phyloP scores from a whole-genome alignment of 2,113 vertebrate species.

The Climacteris rufus region DNA sequence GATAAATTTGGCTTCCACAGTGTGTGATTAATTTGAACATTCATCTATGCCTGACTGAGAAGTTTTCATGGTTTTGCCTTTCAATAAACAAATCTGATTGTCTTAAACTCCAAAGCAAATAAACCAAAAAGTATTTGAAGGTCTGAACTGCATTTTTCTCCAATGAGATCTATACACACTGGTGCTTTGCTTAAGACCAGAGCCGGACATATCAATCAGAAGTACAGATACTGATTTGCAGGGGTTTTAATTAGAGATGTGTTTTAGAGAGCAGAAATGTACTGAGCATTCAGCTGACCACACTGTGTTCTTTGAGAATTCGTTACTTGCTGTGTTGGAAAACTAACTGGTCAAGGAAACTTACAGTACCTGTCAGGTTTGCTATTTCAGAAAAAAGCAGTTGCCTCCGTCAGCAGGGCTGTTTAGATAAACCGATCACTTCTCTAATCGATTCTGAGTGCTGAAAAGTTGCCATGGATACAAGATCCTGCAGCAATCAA shows the following conservation, averaged over 20 bases:
- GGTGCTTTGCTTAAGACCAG: not conserved
- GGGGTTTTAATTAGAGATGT: conserved; percentile 30
- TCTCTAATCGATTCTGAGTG: conserved; percentile 75
- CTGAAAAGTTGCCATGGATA: conserved; percentile 81
- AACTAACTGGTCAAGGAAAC: conserved; percentile 38
- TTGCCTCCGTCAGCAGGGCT: conserved; percentile 64
- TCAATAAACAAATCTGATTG: not conserved
- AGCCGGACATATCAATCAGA: conserved; percentile 2
- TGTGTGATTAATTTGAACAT: conserved; percentile 3
- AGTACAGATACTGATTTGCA: conserved; percentile 1
- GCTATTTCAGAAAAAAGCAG: conserved; percentile 64
- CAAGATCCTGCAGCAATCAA: conserved; percentile 72
- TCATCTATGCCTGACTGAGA: not conserved
- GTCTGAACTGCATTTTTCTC: not conserved
- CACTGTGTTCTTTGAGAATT: not conserved
- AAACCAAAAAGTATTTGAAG: not conserved
- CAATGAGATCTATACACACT: not conserved
- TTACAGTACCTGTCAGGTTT: conserved; percentile 46
- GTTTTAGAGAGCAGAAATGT: not conserved
- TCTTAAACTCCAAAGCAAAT: not conserved
- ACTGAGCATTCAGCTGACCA: not conserved
- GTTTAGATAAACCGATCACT: conserved; percentile 72
- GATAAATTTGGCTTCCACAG: not conserved
- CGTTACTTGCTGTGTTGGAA: conserved; percentile 21
- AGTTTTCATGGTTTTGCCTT: not conserved